Evolutionary conservation across 2,888 invertebrate genomes (phyloP).

Genomic region (Campopleginae sp.): DNA sequence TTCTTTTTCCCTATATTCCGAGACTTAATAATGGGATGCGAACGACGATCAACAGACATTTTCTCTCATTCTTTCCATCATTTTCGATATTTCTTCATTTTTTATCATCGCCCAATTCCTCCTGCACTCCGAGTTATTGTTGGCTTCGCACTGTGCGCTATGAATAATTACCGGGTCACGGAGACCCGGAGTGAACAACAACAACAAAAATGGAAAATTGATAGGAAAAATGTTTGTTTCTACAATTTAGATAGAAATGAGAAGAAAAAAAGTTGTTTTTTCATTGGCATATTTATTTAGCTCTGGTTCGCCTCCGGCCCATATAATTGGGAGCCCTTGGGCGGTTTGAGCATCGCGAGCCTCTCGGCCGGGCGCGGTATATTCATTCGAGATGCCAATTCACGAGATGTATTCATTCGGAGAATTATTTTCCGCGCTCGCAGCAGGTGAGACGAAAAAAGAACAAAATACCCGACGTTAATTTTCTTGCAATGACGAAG

Average conservation of each 20-base stretch:
- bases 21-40: constrained; percentile 40
- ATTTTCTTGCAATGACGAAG: constrained; percentile 25
- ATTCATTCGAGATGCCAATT: constrained; percentile 37
- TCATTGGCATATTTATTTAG: constrained; percentile 4
- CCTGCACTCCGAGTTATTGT: background rate
- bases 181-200: background rate
- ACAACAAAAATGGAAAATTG: background rate
- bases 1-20: constrained; percentile 12
- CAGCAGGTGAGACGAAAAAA: constrained; percentile 11
- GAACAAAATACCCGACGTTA: constrained; percentile 13
- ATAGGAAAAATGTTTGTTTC: background rate
- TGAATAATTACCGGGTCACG: background rate
- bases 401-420: constrained; percentile 56
- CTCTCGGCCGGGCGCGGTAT: constrained; percentile 13
- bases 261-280: background rate
- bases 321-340: constrained; percentile 43
- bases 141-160: background rate
- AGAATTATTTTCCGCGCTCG: constrained; percentile 51
- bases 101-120: background rate
- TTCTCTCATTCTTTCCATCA: constrained; percentile 57
- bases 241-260: constrained; percentile 1
- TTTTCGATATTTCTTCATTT: constrained; percentile 10
- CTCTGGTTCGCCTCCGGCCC: background rate
- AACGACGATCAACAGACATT: constrained; percentile 69
- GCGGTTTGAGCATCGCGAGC: constrained; percentile 38